A percentile compares a stretch with the other conserved stretches of the same genome.
Conservation (phyloP, 2,797 vertebrate genomes). For the Pangasius macronema region DNA sequence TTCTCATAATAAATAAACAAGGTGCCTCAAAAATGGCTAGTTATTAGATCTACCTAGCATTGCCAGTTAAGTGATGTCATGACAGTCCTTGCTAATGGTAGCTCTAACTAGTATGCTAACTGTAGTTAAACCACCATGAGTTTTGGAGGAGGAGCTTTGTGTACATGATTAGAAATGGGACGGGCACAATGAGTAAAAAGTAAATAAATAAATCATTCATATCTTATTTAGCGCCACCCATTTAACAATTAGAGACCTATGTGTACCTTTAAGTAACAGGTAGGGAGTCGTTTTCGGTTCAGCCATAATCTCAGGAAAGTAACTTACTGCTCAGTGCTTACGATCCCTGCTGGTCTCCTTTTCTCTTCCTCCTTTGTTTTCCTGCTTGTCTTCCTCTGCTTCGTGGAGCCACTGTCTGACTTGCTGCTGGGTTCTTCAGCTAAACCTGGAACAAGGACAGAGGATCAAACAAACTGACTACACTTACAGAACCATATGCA, state of each 20-base stretch:
- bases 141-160: not conserved
- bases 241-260: not conserved
- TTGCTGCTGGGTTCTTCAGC: constrained; percentile 83
- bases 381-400: constrained; percentile 80
- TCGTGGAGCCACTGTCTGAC: constrained; percentile 79
- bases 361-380: constrained; percentile 81
- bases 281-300: not conserved
- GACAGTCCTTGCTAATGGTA: not conserved
- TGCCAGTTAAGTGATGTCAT: not conserved
- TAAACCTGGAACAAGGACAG: constrained; percentile 77
- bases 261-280: not conserved
- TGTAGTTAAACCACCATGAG: not conserved
- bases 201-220: not conserved
- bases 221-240: not conserved
- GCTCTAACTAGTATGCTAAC: not conserved
- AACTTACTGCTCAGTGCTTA: constrained; percentile 88
- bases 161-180: not conserved
- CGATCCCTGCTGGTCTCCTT: constrained; percentile 76
- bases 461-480: constrained; percentile 24
- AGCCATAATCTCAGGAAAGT: constrained; percentile 76
- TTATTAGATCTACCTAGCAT: not conserved
- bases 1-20: not conserved
- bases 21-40: not conserved
- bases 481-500: not conserved
- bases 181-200: not conserved